Evolutionary conservation across 1,140 invertebrate genomes (phyloP).

Genomic region (Arctopsyche grandis): DNA sequence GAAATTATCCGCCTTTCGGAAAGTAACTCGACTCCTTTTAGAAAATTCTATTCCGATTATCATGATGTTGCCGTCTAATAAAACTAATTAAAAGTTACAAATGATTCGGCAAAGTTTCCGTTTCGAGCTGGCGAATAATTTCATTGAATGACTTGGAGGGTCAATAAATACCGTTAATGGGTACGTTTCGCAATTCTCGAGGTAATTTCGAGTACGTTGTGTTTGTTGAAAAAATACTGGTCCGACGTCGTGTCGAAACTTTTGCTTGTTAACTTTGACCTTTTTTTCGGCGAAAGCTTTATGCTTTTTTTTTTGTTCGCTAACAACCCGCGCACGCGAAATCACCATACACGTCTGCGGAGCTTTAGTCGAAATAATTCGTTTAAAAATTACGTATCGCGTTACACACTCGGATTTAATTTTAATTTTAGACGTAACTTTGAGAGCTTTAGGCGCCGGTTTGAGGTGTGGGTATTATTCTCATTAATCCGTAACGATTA

Average conservation of each 20-base stretch:
- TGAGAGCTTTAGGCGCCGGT: no score
- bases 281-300: neutral
- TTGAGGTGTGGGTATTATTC: neutral
- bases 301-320: neutral
- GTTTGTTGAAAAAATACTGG: constrained; percentile 20
- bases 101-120: constrained; percentile 37
- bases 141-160: constrained; percentile 26
- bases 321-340: neutral
- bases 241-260: neutral
- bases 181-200: constrained; percentile 18
- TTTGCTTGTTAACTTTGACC: constrained; percentile 13
- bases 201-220: constrained; percentile 11
- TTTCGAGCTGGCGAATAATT: constrained; percentile 23
- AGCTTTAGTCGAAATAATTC: no score
- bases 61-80: constrained; percentile 35
- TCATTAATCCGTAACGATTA: constrained; percentile 24
- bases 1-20: neutral
- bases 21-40: neutral
- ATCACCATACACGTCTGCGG: neutral
- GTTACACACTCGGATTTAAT: no score
- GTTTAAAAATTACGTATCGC: no score
- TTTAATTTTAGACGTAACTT: no score
- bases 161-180: constrained; percentile 39
- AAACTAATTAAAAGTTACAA: constrained; percentile 42
- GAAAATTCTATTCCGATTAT: constrained; percentile 37